These are phyloP conservation scores for Eumaeus atala DNA, from an alignment of 1,140 invertebrate species.

Conservation along the genomic window DNA sequence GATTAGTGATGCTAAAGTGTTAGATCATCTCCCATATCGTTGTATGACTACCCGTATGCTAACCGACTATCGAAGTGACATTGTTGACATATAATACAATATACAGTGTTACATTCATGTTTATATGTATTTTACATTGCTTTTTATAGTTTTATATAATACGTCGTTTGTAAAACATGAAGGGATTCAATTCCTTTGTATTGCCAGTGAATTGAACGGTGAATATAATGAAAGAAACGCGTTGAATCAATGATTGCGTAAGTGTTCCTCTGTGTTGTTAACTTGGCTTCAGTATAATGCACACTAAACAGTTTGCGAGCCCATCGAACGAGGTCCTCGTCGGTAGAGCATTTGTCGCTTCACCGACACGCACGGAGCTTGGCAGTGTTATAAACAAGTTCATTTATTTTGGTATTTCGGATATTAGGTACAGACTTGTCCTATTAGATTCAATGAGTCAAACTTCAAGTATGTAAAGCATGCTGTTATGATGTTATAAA, in stretches of 20 bases:
- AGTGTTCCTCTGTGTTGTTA: slow-evolving; percentile 12
- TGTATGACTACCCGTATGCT: slow-evolving; percentile 11
- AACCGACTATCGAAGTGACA: background rate
- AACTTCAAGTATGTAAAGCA: slow-evolving; percentile 37
- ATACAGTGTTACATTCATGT: slow-evolving; percentile 12
- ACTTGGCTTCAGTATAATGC: slow-evolving; percentile 13
- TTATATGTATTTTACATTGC: slow-evolving; percentile 16
- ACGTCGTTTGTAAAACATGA: background rate
- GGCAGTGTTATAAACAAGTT: slow-evolving; percentile 20
- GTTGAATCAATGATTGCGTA: slow-evolving; percentile 18
- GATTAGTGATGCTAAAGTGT: slow-evolving; percentile 65
- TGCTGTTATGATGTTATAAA: slow-evolving; percentile 32
- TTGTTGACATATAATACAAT: background rate
- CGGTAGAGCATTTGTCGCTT: background rate
- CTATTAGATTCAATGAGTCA: slow-evolving; percentile 37
- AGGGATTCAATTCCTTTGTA: slow-evolving; percentile 1
- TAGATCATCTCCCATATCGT: slow-evolving; percentile 41
- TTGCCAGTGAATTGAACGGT: background rate
- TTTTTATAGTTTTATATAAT: slow-evolving; percentile 11
- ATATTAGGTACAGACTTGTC: slow-evolving; percentile 32
- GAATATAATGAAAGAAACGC: slow-evolving; percentile 6
- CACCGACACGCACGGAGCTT: slow-evolving; percentile 15
- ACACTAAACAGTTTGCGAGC: background rate
- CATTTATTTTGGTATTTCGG: slow-evolving; percentile 14
- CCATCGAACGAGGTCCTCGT: background rate